Percentiles rank a stretch among this genome's conserved stretches.
Conservation (phyloP, 2,797 vertebrate genomes). For the Tamandua tetradactyla region DNA sequence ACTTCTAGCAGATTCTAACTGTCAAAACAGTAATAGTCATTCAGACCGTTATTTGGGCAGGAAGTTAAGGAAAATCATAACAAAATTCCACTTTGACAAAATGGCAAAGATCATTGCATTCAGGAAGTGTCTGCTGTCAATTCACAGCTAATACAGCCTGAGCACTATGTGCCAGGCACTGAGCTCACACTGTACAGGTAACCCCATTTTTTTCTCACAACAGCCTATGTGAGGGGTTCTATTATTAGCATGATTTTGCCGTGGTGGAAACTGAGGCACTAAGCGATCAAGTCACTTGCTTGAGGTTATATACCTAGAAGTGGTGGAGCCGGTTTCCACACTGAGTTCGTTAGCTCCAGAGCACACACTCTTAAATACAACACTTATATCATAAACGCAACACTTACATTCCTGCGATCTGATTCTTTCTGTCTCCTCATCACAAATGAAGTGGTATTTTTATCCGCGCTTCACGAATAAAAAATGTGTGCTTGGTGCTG, state of each 20-base stretch:
- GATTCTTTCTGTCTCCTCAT: not conserved
- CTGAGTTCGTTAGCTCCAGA: not conserved
- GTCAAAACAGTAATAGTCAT: not conserved
- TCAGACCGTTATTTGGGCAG: not conserved
- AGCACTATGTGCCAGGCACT: not conserved
- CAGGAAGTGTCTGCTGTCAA: not conserved
- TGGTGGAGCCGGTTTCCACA: not conserved
- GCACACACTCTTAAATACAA: not conserved
- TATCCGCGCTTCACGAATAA: not conserved
- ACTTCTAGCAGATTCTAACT: slow-evolving; percentile 22
- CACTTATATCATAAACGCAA: not conserved
- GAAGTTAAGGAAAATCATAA: not conserved
- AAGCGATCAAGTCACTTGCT: not conserved
- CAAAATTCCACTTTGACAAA: not conserved
- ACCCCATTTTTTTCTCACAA: not conserved
- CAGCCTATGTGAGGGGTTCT: not conserved
- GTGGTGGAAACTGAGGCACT: not conserved
- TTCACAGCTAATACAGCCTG: not conserved
- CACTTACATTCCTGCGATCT: not conserved
- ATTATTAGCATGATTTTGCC: not conserved
- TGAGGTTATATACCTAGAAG: not conserved
- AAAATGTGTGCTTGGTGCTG: not conserved
- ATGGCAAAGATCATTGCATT: not conserved
- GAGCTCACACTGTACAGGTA: not conserved
- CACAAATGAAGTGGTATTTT: slow-evolving; percentile 25